These are phyloP conservation scores for Sebastes taczanowskii DNA, from an alignment of 2,797 vertebrate species.

Conservation along the genomic window DNA sequence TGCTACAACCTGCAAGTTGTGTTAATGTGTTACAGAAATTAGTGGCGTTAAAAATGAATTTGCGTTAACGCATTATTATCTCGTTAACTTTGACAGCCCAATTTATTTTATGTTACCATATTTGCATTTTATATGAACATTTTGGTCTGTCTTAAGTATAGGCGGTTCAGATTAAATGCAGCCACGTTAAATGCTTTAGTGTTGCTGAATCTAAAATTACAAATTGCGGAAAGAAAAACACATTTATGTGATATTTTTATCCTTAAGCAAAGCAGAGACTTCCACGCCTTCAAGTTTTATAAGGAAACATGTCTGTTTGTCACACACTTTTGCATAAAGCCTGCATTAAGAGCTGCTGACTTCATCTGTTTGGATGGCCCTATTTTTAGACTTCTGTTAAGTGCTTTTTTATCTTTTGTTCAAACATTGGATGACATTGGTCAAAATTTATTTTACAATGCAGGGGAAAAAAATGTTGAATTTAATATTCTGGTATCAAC, in stretches of 20 bases:
- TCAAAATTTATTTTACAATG: conserved; percentile 23
- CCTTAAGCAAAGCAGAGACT: not conserved
- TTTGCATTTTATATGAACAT: not conserved
- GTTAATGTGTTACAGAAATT: no score
- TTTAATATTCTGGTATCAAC: conserved; percentile 7
- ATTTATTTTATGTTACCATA: not conserved
- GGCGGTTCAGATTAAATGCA: not conserved
- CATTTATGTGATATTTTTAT: conserved; percentile 17
- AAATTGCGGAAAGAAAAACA: conserved; percentile 9
- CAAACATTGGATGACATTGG: conserved; percentile 41
- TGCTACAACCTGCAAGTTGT: no score
- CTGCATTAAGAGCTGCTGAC: conserved; percentile 49
- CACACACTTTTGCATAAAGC: conserved; percentile 41
- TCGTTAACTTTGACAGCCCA: no score
- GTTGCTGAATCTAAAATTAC: not conserved
- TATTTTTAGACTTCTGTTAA: conserved; percentile 57
- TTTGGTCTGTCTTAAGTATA: not conserved
- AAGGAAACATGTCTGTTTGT: conserved; percentile 25
- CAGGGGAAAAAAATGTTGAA: not conserved
- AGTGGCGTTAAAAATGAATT: no score
- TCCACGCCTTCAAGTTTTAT: conserved; percentile 12
- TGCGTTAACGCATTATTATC: no score
- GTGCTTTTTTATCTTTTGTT: conserved; percentile 51
- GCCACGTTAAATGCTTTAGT: not conserved
- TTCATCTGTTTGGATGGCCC: conserved; percentile 39